phyloP scores from a whole-genome alignment of 2,797 vertebrate species.

The Chromobotia macracanthus region DNA sequence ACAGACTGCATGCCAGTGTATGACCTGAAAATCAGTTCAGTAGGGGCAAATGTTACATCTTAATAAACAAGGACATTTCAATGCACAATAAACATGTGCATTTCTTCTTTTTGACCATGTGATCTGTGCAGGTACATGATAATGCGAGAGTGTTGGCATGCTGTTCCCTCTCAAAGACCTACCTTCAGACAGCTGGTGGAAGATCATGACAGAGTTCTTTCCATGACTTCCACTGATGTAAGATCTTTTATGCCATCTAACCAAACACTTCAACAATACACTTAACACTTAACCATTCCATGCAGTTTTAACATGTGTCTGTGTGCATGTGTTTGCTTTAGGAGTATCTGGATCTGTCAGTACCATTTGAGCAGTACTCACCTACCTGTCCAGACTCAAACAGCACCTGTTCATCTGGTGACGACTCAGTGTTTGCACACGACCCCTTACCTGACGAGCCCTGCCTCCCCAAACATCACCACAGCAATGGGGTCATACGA shows the following conservation, averaged over 20 bases:
- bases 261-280: not conserved
- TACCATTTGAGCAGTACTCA: slow-evolving; percentile 96
- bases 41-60: too few relatives aligned
- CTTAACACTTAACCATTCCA: not conserved
- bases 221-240: slow-evolving; percentile 92
- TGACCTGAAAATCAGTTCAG: too few relatives aligned
- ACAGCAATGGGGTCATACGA: slow-evolving; percentile 81
- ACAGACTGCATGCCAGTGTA: too few relatives aligned
- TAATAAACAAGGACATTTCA: too few relatives aligned
- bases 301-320: slow-evolving; percentile 26
- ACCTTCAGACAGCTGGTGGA: slow-evolving; percentile 98
- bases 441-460: slow-evolving; percentile 90
- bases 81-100: too few relatives aligned
- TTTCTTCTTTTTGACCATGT: not conserved
- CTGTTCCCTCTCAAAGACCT: slow-evolving; percentile 91
- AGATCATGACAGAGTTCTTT: slow-evolving; percentile 93
- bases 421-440: slow-evolving; percentile 95
- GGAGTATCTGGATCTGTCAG: slow-evolving; percentile 93
- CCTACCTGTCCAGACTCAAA: slow-evolving; percentile 92
- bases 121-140: slow-evolving; percentile 89
- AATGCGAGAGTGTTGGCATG: slow-evolving; percentile 98
- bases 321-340: slow-evolving; percentile 60
- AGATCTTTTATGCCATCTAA: slow-evolving; percentile 65
- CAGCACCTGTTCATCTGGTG: slow-evolving; percentile 95
- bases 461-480: slow-evolving; percentile 85